Conservation (phyloP, 2,888 invertebrate species). For the Lycaena phlaeas region DNA sequence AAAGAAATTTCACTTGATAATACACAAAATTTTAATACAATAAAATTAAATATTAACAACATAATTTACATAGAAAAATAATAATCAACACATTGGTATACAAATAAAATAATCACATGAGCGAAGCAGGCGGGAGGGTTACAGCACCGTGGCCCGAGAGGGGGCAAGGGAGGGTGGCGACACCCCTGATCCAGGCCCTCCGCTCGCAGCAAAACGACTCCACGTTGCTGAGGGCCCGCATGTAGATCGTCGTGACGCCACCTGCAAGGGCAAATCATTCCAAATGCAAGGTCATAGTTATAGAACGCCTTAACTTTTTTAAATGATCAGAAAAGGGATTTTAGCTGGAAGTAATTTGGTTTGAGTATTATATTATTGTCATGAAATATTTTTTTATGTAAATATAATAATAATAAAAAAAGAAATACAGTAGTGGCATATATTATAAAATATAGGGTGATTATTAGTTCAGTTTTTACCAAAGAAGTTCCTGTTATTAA, state of each 20-base stretch:
- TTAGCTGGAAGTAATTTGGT: too few species aligned
- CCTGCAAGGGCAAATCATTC: constrained; percentile 32
- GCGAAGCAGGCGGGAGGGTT: constrained; percentile 58
- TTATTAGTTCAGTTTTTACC: too few species aligned
- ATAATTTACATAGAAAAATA: too few species aligned
- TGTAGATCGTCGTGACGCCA: constrained; percentile 77
- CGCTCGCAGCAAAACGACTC: constrained; percentile 78
- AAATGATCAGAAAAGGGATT: too few species aligned
- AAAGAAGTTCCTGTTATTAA: too few species aligned
- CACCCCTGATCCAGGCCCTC: constrained; percentile 74
- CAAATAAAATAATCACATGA: constrained; percentile 36
- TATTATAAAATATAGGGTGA: too few species aligned
- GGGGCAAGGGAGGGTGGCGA: constrained; percentile 74
- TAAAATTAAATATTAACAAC: not conserved
- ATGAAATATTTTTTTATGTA: too few species aligned
- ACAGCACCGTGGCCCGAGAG: constrained; percentile 74
- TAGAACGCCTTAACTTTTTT: not conserved
- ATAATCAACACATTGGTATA: not conserved
- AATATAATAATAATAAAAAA: too few species aligned
- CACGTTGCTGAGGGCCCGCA: constrained; percentile 76
- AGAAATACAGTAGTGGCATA: too few species aligned
- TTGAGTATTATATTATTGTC: too few species aligned
- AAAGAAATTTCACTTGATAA: too few species aligned
- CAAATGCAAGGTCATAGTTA: constrained; percentile 7
- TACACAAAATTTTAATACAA: constrained; percentile 14